Conservation (phyloP, 2,888 invertebrate genomes). For the Apamea crenata region DNA sequence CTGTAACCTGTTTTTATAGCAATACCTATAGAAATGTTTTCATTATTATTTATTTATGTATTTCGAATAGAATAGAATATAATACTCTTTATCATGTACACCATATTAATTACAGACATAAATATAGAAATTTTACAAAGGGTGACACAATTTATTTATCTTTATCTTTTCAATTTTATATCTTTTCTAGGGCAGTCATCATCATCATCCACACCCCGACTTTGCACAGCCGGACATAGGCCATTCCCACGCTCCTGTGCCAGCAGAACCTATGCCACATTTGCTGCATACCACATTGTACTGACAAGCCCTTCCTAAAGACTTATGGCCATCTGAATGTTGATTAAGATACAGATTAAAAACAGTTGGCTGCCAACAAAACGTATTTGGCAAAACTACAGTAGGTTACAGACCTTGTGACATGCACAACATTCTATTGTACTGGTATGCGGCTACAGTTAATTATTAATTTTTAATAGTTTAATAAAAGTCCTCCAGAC, state of each 20-base stretch:
- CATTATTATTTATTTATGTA: not conserved
- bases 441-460: not conserved
- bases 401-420: conserved; percentile 32
- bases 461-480: not conserved
- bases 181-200: not conserved
- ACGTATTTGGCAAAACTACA: conserved; percentile 44
- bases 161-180: too few relatives aligned
- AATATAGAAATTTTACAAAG: too few relatives aligned
- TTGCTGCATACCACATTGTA: not conserved
- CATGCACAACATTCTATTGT: conserved; percentile 31
- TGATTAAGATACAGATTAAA: conserved; percentile 35
- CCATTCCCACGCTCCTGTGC: not conserved
- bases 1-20: not conserved
- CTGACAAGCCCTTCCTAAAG: not conserved
- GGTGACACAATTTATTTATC: too few relatives aligned
- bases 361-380: conserved; percentile 39
- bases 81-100: too few relatives aligned
- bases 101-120: too few relatives aligned
- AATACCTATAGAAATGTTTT: not conserved
- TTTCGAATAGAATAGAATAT: too few relatives aligned
- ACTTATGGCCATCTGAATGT: conserved; percentile 25
- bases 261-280: not conserved
- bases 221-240: not conserved
- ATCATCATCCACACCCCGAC: not conserved
- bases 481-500: not conserved